Conservation (phyloP, 2,113 vertebrate species). For the Microcebus murinus region DNA sequence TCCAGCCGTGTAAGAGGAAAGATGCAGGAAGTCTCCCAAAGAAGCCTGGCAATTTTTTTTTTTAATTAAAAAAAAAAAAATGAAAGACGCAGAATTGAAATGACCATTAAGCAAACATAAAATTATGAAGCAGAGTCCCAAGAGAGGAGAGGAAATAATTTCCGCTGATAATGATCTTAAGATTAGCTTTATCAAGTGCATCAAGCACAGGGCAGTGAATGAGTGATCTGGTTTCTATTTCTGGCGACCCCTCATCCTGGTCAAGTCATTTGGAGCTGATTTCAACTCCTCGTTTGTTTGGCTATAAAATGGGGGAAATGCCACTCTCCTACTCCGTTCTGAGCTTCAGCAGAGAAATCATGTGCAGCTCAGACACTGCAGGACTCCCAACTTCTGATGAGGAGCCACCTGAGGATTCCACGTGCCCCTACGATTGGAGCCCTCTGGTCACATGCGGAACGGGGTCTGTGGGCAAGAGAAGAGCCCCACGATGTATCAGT, state of each 20-base stretch:
- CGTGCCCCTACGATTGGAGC: rapidly evolving
- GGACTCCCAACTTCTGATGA: background rate
- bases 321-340: background rate
- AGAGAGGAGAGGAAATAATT: slow-evolving; percentile 59
- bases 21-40: background rate
- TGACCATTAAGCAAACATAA: slow-evolving; percentile 54
- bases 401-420: background rate
- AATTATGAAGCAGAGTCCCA: slow-evolving; percentile 40
- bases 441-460: rapidly evolving
- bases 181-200: slow-evolving; percentile 14
- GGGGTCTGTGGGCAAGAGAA: background rate
- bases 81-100: background rate
- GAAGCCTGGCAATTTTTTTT: background rate
- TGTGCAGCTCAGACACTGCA: rapidly evolving
- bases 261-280: background rate
- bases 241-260: background rate
- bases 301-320: background rate
- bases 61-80: background rate
- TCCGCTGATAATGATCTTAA: slow-evolving; percentile 56
- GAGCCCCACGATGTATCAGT: too few relatives aligned
- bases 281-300: background rate
- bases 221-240: slow-evolving; percentile 41
- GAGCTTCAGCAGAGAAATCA: background rate
- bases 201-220: background rate
- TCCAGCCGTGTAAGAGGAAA: background rate